Conservation (phyloP, 2,113 vertebrate genomes). For the Oreocharis arfaki region DNA sequence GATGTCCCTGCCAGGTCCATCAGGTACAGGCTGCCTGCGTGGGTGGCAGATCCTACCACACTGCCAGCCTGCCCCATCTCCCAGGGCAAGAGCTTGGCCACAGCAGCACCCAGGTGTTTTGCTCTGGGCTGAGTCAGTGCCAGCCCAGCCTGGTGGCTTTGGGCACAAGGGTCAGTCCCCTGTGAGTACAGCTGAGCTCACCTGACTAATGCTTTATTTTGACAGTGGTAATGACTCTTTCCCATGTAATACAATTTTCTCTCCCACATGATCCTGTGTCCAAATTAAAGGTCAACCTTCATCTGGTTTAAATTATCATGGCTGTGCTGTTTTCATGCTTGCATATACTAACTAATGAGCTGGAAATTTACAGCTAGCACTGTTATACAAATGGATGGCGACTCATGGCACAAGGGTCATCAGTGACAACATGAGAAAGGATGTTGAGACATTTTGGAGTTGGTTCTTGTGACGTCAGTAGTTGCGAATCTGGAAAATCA, state of each 20-base stretch:
- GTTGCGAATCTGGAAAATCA: not conserved
- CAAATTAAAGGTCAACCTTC: constrained; percentile 29
- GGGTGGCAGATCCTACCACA: not conserved
- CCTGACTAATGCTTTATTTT: not conserved
- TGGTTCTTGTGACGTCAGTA: not conserved
- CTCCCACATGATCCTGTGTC: not conserved
- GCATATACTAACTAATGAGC: not conserved
- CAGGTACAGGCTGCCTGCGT: accelerated
- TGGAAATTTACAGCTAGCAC: constrained; percentile 21
- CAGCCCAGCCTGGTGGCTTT: not conserved
- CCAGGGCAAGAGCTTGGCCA: not conserved
- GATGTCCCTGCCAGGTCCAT: accelerated
- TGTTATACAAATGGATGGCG: not conserved
- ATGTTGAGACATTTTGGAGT: constrained; percentile 13
- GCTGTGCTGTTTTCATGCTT: constrained; percentile 25
- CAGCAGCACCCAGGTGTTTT: not conserved
- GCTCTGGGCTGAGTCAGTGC: not conserved
- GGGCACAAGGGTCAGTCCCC: not conserved
- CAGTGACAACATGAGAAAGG: not conserved
- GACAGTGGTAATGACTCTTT: not conserved
- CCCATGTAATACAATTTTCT: not conserved
- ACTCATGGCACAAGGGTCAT: not conserved
- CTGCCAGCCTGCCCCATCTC: not conserved
- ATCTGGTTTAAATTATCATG: constrained; percentile 46
- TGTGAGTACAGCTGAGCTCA: accelerated